These are phyloP conservation scores for Drosophila formosana DNA, from an alignment of 2,888 invertebrate species.

Conservation along the genomic window DNA sequence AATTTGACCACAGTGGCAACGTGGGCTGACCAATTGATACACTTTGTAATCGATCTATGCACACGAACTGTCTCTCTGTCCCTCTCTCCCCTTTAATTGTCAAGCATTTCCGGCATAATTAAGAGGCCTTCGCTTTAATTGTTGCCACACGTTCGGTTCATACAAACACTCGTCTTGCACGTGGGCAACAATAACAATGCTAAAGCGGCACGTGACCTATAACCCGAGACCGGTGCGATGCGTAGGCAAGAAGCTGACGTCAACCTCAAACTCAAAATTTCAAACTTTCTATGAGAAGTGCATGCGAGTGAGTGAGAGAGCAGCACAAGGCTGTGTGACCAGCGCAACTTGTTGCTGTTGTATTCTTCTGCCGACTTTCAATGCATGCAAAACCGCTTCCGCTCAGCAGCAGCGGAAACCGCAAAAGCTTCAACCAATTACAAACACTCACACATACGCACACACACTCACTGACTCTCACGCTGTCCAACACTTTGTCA, in stretches of 20 bases:
- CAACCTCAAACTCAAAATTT: slow-evolving; percentile 31
- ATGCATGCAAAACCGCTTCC: slow-evolving; percentile 56
- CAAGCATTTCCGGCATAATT: slow-evolving; percentile 71
- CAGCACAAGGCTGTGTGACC: not conserved
- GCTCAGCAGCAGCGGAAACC: slow-evolving; percentile 59
- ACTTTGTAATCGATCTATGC: slow-evolving; percentile 63
- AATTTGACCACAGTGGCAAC: slow-evolving; percentile 47
- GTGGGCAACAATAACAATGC: slow-evolving; percentile 61
- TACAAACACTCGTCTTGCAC: slow-evolving; percentile 40
- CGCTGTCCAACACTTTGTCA: slow-evolving; percentile 18
- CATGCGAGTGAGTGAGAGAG: not conserved
- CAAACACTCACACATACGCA: slow-evolving; percentile 17
- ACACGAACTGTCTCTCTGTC: slow-evolving; percentile 1
- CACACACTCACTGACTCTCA: slow-evolving; percentile 14
- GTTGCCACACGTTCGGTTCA: slow-evolving; percentile 69
- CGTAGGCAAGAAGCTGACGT: slow-evolving; percentile 39
- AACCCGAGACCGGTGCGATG: slow-evolving; percentile 40
- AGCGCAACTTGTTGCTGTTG: slow-evolving; percentile 54
- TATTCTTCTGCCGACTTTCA: slow-evolving; percentile 2
- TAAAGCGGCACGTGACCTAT: slow-evolving; percentile 61
- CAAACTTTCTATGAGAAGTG: slow-evolving; percentile 18
- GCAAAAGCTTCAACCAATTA: slow-evolving; percentile 49
- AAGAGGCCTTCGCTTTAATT: slow-evolving; percentile 66
- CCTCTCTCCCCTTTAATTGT: slow-evolving; percentile 39
- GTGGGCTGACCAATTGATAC: slow-evolving; percentile 71